Evolutionary conservation across 2,113 vertebrate genomes (phyloP), one percentile per base, ranked within the genome.

Genomic region (Salvelinus namaycush): DNA sequence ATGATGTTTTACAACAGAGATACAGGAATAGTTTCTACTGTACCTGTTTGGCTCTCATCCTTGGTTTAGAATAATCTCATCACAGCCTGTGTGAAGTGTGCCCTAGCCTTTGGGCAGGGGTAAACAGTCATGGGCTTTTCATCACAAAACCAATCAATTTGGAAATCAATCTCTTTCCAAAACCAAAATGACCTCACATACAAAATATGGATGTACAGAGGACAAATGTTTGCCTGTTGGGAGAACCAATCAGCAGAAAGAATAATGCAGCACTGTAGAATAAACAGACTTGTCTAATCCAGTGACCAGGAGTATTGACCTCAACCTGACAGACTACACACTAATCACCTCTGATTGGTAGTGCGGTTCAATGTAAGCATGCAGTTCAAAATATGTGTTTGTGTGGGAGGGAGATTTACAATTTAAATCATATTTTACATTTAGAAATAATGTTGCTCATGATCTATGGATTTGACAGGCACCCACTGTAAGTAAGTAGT

Each of bases 121-220:
- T 26, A 49, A 67, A 20, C 26, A 9, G 48, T 4, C 67, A 59
- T 31, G 11, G 26, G 18, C 65, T 16, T 20, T 34, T 51, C 49
- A 34, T 68, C 51, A 31, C 26, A 76, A 39, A 59, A 54, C 74
- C 13, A 49, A 68, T 76, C 74, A 68, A 69, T 76, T 44, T 34
- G 69, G 70, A 57, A 59, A 57, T 75, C 18, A 68, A 49, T 29
- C 22, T 18, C 22, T 66, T 27, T 13, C 62, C 73, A 64, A 62
- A 64, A 31, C 29, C 18, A 70, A n/a, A 48, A 26, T 13, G 20
- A 39, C n/a, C 44, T 22, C 24, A 34, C 3, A 18, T 29, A 22
- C 11, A 29, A 57, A 18, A 48, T 11, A 29, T 31, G 26, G 51
- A 67, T 31, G 70, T 72, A 7, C 51, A 16, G 54, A 57, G 54